Base-by-base conservation (phyloP, 2,888 invertebrate genomes). In the Trachelus troglodyta region DNA sequence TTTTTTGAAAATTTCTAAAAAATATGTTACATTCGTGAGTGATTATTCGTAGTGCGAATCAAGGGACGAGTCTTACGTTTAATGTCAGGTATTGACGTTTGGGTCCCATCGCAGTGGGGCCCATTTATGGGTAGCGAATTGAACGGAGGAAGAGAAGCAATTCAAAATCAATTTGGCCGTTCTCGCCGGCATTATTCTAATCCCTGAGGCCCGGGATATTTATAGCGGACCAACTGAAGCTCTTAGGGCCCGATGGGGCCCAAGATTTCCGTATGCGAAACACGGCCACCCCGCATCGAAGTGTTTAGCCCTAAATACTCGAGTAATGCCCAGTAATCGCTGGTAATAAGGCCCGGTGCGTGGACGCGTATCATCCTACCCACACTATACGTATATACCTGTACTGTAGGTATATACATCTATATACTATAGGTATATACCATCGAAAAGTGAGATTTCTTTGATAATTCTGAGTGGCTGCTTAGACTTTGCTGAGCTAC, bases 281-380 rank as follows among this genome's bases (percentile, higher is more conserved):
- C 87, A 86, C 86, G 86, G 81, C 80, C 81, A 82, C 77, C 82
- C 81, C 82, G 81, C 82, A 80, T 81, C 82, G 79, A 76, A 76
- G 79, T 87, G 85, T 88, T 89, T 89, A 89, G 87, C 85, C 83
- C 86, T 87, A 89, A 89, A 89, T 88, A 89, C 86, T 84, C 83
- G 85, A 86, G 83, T 89, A 89, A 89, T 88, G 85, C 80, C 83
- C 82, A 81, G 85, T 89, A 89, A 89, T 89, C 87, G 86, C 79
- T 83, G 84, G 83, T 88, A 87, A 89, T 88, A 84, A 87, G 86
- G 84, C 76, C 79, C 79, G 81, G 80, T 82, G 83, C 76, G 75
- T 56, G 56, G 56, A 56, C 56, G 56, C 56, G 56, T 23, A 56
- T 56, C 56, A 23, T 9, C 56, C 56, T 56, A 23, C 56, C 56